Evolutionary conservation across 2,888 invertebrate genomes (phyloP).

Genomic region (Andrena bicolor): DNA sequence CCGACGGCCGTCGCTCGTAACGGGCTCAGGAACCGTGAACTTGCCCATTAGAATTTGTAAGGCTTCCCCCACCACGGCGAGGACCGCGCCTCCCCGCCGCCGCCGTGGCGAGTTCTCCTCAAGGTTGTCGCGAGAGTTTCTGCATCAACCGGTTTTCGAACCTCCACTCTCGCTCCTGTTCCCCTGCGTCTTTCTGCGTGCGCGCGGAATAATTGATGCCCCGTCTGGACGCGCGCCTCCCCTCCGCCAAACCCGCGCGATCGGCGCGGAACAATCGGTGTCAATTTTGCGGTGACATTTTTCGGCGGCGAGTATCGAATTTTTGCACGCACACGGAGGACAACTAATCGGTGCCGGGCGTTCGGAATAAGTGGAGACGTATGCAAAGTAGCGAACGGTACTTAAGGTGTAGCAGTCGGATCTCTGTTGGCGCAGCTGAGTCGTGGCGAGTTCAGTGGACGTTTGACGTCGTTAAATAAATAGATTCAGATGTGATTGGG

Average conservation of each 20-base stretch:
- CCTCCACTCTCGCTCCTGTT: slow-evolving; percentile 54
- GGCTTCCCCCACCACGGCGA: slow-evolving; percentile 50
- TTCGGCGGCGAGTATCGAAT: too few species aligned
- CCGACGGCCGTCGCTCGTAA: slow-evolving; percentile 41
- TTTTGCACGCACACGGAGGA: too few species aligned
- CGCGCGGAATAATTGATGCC: slow-evolving; percentile 5
- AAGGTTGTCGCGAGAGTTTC: slow-evolving; percentile 70
- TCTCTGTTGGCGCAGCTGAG: background rate
- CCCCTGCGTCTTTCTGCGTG: slow-evolving; percentile 5
- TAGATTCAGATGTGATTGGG: background rate
- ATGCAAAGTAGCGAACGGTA: background rate
- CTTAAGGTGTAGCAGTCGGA: background rate
- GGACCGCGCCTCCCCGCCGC: slow-evolving; percentile 29
- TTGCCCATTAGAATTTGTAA: slow-evolving; percentile 70
- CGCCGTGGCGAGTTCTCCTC: slow-evolving; percentile 52
- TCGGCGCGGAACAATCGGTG: background rate
- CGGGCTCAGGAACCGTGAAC: slow-evolving; percentile 69
- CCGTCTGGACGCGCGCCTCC: background rate
- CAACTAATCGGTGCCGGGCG: background rate
- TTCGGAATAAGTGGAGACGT: slow-evolving; percentile 11
- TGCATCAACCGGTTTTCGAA: slow-evolving; percentile 66
- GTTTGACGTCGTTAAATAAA: background rate
- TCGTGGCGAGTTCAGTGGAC: background rate
- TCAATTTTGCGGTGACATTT: background rate
- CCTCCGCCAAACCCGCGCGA: background rate